Conservation (phyloP, 2,888 invertebrate genomes). For the Metacarcinus magister region DNA sequence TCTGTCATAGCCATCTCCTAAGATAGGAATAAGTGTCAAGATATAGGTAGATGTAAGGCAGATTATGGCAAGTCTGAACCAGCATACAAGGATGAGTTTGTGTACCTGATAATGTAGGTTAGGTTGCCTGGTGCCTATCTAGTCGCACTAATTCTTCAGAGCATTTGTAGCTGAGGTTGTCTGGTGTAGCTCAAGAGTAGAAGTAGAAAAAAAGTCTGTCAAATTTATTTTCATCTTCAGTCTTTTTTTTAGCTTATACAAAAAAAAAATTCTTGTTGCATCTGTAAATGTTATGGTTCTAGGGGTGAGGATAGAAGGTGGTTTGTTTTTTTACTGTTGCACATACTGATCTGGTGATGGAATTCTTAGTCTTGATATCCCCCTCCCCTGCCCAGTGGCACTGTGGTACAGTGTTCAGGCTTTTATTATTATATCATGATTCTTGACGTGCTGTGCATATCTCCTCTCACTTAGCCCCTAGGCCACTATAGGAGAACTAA, state of each 20-base stretch:
- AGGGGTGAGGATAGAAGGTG: background rate
- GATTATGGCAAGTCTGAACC: constrained; percentile 68
- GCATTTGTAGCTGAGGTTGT: constrained; percentile 55
- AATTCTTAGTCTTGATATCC: background rate
- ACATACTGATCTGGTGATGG: background rate
- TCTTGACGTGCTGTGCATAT: no score
- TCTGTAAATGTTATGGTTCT: background rate
- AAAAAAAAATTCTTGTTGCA: background rate
- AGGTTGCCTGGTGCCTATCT: constrained; percentile 79
- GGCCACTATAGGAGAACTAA: no score
- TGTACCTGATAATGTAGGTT: constrained; percentile 81
- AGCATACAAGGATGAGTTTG: constrained; percentile 75
- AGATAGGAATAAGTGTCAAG: background rate
- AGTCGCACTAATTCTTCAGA: constrained; percentile 74
- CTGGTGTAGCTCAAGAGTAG: constrained; percentile 44
- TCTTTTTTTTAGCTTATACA: background rate
- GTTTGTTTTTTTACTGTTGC: background rate
- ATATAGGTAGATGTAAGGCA: background rate
- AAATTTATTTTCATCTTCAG: background rate
- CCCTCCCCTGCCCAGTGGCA: no score
- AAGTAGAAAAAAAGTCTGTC: background rate
- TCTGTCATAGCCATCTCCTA: background rate
- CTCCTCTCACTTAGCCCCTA: no score
- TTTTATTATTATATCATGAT: no score
- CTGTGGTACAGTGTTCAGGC: no score